These are phyloP conservation scores for Gastracanthus pulcherrimus DNA, from an alignment of 2,888 invertebrate species.

Conservation along the genomic window DNA sequence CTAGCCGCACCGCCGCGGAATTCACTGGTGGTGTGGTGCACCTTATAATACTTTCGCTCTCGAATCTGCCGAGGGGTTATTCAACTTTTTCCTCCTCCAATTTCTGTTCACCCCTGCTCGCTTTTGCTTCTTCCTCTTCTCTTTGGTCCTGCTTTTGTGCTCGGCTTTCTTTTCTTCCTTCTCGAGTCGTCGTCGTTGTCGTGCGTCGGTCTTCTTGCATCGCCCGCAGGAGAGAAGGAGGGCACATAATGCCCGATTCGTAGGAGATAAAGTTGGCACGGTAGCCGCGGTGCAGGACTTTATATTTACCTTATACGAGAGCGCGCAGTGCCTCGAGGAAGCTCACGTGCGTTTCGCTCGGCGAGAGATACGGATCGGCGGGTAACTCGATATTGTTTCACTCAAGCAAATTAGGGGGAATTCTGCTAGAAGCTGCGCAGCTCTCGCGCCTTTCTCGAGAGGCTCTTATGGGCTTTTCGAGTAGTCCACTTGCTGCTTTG, in stretches of 20 bases:
- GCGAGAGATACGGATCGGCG: constrained; percentile 65
- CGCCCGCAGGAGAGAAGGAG: not conserved
- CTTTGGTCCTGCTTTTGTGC: constrained; percentile 8
- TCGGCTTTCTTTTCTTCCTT: constrained; percentile 10
- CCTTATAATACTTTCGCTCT: constrained; percentile 45
- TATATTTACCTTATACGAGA: too few species aligned
- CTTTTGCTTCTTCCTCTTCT: constrained; percentile 4
- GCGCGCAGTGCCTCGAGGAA: constrained; percentile 53
- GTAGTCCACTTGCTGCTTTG: constrained; percentile 65
- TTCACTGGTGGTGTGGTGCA: constrained; percentile 16
- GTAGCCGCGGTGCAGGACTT: constrained; percentile 5
- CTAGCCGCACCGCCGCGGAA: not conserved
- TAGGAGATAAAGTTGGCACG: constrained; percentile 51
- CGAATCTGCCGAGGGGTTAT: constrained; percentile 38
- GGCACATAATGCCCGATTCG: constrained; percentile 47
- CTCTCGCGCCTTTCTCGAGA: constrained; percentile 55
- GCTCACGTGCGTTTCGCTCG: constrained; percentile 70
- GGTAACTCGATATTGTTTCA: constrained; percentile 77
- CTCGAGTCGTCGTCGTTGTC: constrained; percentile 18
- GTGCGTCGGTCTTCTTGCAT: constrained; percentile 29
- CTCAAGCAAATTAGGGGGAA: constrained; percentile 75
- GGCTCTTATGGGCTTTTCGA: constrained; percentile 51
- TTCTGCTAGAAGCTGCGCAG: constrained; percentile 66
- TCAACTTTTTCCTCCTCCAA: constrained; percentile 55
- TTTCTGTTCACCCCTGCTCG: too few species aligned